Conservation (phyloP, 2,888 invertebrate genomes). For the Drosophila limbata region DNA sequence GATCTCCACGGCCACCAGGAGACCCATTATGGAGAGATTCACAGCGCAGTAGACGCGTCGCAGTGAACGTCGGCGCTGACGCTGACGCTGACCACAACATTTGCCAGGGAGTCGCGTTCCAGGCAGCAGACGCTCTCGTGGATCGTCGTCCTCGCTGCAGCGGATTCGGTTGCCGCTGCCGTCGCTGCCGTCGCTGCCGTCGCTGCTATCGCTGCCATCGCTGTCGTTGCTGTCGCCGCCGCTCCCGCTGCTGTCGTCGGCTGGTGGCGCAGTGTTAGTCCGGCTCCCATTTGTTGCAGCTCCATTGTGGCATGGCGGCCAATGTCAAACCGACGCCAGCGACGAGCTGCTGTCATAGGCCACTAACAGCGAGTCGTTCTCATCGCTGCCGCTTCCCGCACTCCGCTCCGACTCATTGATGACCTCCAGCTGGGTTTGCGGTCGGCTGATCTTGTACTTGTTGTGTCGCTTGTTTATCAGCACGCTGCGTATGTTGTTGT, state of each 20-base stretch:
- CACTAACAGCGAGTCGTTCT: constrained; percentile 85
- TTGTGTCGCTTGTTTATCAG: constrained; percentile 83
- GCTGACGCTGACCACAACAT: constrained; percentile 78
- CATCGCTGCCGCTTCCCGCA: constrained; percentile 85
- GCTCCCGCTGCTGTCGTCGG: constrained; percentile 29
- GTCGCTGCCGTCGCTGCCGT: constrained; percentile 26
- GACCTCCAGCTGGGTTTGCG: constrained; percentile 83
- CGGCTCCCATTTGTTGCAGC: constrained; percentile 68
- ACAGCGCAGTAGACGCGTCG: constrained; percentile 84
- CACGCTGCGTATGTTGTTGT: constrained; percentile 83
- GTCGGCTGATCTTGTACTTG: constrained; percentile 83
- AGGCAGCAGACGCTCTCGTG: constrained; percentile 54
- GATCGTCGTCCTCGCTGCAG: constrained; percentile 32
- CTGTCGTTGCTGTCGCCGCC: constrained; percentile 21
- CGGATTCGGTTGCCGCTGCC: constrained; percentile 28
- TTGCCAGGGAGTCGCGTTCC: constrained; percentile 67
- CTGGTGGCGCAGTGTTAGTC: constrained; percentile 18
- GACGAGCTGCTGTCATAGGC: constrained; percentile 85
- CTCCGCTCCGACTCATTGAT: constrained; percentile 85
- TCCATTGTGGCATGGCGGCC: constrained; percentile 81
- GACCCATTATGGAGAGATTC: constrained; percentile 82
- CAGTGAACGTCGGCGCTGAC: constrained; percentile 82
- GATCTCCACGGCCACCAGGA: constrained; percentile 84
- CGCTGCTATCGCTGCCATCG: constrained; percentile 19
- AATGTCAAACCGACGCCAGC: constrained; percentile 85